Conservation (phyloP, 1,140 invertebrate species). For the Lineus longissimus region DNA sequence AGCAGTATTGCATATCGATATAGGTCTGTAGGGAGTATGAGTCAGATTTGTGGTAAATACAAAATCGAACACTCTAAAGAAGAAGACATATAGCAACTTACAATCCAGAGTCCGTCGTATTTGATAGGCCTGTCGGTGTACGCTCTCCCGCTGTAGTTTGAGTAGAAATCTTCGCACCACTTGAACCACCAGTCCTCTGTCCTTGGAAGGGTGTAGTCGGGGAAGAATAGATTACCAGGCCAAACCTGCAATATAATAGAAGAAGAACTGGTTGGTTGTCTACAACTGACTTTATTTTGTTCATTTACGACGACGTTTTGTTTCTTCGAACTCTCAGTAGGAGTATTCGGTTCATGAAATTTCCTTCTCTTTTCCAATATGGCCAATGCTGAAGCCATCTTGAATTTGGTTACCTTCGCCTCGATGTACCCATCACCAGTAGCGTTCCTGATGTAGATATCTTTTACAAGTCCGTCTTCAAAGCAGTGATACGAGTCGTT, state of each 20-base stretch:
- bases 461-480: constrained; percentile 32
- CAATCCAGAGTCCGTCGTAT: constrained; percentile 8
- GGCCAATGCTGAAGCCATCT: not conserved
- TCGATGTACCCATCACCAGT: constrained; percentile 22
- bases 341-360: not conserved
- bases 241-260: constrained; percentile 9
- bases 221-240: constrained; percentile 9
- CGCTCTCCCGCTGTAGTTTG: not conserved
- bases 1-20: too few species aligned
- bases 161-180: constrained; percentile 10
- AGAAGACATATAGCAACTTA: too few species aligned
- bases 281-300: not conserved
- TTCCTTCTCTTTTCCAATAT: not conserved
- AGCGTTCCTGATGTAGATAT: constrained; percentile 41
- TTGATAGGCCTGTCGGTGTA: too few species aligned
- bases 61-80: too few species aligned
- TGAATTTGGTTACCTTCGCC: not conserved
- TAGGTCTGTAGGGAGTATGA: too few species aligned
- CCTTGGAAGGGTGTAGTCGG: constrained; percentile 5
- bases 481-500: constrained; percentile 37
- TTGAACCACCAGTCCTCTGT: constrained; percentile 11
- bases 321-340: not conserved
- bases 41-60: too few species aligned
- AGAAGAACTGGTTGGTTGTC: not conserved
- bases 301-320: not conserved